Conservation (phyloP, 2,113 vertebrate genomes). For the Apodemus sylvaticus region DNA sequence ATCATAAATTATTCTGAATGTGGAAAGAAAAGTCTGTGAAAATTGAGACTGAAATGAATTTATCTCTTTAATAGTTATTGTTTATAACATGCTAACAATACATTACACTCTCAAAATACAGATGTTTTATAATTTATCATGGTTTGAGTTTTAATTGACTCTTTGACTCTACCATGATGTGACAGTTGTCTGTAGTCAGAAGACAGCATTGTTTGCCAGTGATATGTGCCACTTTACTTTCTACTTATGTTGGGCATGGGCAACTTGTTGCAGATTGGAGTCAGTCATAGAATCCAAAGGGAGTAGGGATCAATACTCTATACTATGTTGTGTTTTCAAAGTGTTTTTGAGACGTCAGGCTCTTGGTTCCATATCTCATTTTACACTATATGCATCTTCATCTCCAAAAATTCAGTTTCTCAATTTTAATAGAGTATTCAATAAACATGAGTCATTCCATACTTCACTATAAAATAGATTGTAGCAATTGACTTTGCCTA, state of each 20-base stretch:
- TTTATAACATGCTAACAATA: neutral
- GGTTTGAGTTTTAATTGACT: neutral
- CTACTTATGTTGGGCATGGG: neutral
- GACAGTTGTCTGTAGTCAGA: neutral
- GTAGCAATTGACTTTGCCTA: neutral
- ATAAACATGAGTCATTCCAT: neutral
- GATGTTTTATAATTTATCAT: neutral
- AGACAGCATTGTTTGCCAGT: too few relatives aligned
- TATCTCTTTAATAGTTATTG: neutral
- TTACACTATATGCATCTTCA: neutral
- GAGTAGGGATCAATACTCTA: neutral
- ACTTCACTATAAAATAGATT: neutral
- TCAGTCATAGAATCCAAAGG: neutral
- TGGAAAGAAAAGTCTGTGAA: neutral
- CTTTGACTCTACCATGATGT: neutral
- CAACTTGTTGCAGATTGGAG: neutral
- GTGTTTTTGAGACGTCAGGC: neutral
- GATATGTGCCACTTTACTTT: neutral
- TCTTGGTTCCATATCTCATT: neutral
- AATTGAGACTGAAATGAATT: neutral
- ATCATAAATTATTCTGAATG: neutral
- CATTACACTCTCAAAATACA: conserved; percentile 6
- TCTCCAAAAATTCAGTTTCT: neutral
- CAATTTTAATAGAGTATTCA: neutral
- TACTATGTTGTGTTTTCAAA: neutral